phyloP scores from a whole-genome alignment of 2,888 invertebrate genomes.

The Caenorhabditis sulstoni region DNA sequence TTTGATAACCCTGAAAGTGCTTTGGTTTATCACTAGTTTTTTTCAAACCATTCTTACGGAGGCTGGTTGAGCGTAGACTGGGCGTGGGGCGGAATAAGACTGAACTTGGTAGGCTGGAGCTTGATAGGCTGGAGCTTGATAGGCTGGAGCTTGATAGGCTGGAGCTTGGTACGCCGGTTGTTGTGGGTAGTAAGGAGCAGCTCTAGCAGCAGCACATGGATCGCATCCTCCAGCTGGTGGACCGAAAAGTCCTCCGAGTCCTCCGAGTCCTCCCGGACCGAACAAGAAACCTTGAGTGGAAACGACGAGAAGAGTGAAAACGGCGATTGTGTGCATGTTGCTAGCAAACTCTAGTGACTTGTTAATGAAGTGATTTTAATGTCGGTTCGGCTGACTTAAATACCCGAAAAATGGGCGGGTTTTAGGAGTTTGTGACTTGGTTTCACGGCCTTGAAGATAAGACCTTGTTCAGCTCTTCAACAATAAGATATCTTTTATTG shows the following conservation, averaged over 20 bases:
- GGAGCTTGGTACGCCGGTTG: conserved; percentile 37
- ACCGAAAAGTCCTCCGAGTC: conserved; percentile 50
- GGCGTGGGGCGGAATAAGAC: conserved; percentile 24
- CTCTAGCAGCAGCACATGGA: conserved; percentile 59
- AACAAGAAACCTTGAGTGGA: conserved; percentile 61
- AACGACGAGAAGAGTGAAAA: conserved; percentile 45
- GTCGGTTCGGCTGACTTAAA: conserved; percentile 6
- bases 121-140: conserved; percentile 48
- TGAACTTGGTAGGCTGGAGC: conserved; percentile 43
- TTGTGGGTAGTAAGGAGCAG: conserved; percentile 44
- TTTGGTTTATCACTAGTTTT: too few species aligned
- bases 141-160: conserved; percentile 44
- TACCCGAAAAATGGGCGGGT: conserved; percentile 39
- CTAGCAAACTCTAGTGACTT: conserved; percentile 21
- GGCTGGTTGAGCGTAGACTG: conserved; percentile 29
- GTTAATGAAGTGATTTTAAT: conserved; percentile 26
- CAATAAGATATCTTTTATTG: conserved; percentile 27
- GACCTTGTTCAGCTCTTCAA: conserved; percentile 40
- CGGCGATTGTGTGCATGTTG: conserved; percentile 50
- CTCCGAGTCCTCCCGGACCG: conserved; percentile 54
- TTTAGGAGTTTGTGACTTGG: conserved; percentile 33
- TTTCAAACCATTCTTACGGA: too few species aligned
- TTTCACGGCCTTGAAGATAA: conserved; percentile 51
- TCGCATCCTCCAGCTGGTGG: conserved; percentile 58
- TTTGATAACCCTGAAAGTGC: conserved; percentile 42